phyloP scores from a whole-genome alignment of 2,113 vertebrate species.

The Neomonachus schauinslandi region DNA sequence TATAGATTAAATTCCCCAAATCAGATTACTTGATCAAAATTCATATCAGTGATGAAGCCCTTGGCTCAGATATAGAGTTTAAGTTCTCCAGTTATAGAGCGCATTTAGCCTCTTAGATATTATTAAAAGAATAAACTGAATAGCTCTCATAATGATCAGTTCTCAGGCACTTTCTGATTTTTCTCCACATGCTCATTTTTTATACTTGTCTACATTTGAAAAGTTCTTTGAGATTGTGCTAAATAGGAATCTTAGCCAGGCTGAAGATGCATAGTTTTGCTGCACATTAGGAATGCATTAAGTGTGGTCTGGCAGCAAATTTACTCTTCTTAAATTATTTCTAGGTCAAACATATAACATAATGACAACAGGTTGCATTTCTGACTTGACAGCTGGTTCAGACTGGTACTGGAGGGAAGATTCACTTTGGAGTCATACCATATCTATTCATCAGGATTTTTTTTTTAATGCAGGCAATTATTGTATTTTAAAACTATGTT shows the following conservation, averaged over 20 bases:
- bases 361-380: slow-evolving; percentile 46
- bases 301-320: slow-evolving; percentile 51
- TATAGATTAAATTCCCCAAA: background rate
- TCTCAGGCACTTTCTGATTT: background rate
- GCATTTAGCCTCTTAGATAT: background rate
- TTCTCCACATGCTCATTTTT: background rate
- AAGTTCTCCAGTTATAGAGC: background rate
- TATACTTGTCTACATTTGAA: slow-evolving; percentile 14
- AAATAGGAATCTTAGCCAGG: background rate
- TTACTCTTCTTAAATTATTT: slow-evolving; percentile 56
- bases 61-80: background rate
- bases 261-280: background rate
- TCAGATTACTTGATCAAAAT: background rate
- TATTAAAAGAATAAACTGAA: background rate
- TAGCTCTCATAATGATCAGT: background rate
- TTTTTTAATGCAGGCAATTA: background rate
- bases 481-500: background rate
- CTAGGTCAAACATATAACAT: slow-evolving; percentile 26
- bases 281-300: slow-evolving; percentile 59
- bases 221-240: background rate
- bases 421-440: background rate
- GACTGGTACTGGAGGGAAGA: background rate
- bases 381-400: slow-evolving; percentile 38
- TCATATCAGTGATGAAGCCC: background rate
- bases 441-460: background rate